Conservation (phyloP, 2,797 vertebrate genomes). For the Spondyliosoma cantharus region DNA sequence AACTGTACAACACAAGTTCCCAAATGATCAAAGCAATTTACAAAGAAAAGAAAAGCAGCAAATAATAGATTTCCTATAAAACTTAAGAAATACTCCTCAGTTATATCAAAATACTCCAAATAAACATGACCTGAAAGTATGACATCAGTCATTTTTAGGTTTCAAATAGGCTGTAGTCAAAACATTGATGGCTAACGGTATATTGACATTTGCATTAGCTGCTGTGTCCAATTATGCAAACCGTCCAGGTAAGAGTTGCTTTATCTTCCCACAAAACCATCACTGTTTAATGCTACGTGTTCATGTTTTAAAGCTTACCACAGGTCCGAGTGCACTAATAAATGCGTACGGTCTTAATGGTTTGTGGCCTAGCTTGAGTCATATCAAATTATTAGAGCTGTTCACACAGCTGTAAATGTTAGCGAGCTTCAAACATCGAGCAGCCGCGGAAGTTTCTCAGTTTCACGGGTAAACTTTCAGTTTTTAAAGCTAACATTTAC, state of each 20-base stretch:
- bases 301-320: rapidly evolving
- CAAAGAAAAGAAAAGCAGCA: background rate
- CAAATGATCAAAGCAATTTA: background rate
- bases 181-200: background rate
- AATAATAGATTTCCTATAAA: background rate
- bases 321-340: background rate
- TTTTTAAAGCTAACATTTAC: rapidly evolving
- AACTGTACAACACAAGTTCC: background rate
- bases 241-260: rapidly evolving
- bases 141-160: no score
- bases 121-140: no score
- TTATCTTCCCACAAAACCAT: background rate
- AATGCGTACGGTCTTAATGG: background rate
- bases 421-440: background rate
- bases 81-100: no score
- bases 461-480: rapidly evolving
- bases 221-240: background rate
- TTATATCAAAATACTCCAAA: no score
- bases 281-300: background rate
- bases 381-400: background rate
- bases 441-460: rapidly evolving
- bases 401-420: no score
- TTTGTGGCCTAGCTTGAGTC: conserved; percentile 57
- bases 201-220: background rate
- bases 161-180: background rate